Base-by-base conservation (phyloP, 2,113 vertebrate species). In the Phocoena sinus region DNA sequence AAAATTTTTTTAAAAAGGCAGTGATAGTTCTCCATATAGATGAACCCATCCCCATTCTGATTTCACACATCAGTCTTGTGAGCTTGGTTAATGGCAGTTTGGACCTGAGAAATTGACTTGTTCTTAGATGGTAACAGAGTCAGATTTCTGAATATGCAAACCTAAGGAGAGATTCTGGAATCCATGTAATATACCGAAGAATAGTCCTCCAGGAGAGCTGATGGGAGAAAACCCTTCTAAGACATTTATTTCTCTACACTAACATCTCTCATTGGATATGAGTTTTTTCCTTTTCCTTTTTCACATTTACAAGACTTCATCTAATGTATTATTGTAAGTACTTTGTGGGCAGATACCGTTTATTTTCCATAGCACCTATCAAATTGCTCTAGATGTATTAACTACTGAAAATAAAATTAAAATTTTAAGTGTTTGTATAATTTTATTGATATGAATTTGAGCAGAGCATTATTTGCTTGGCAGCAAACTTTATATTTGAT, bases 321-420 rank as follows among this genome's bases (percentile, higher is more conserved):
- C 36, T 83, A 58, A 25, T n/a, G 5, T 28, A 73, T 76, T 31
- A 10, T 68, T 36, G 31, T 50, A 84, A 56, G 33, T 73, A 82
- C 26, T 92, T 63, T 79, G n/a, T 80, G 56, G 33, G 41, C 26
- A 67, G 60, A 79, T 63, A 71, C 3, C n/a, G 79, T 93, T 95
- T 86, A 62, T 97, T 93, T 95, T 96, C 28, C 28, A 58, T 17
- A 50, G 77, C 63, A 91, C 44, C 31, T 93, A 76, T 50, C 58
- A 95, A 95, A 94, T 92, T 83, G 50, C 36, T 91, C 6, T 87
- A 94, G 92, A 89, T 82, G 81, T 89, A 97, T 84, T 94, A 83
- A 74, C 58, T 93, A 77, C 38, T 81, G 70, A 92, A 94, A 97
- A 89, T 95, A 83, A 95, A 90, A 84, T 89, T 86, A 94, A 97